Conservation (phyloP, 2,888 invertebrate species). For the Notodromas monacha region DNA sequence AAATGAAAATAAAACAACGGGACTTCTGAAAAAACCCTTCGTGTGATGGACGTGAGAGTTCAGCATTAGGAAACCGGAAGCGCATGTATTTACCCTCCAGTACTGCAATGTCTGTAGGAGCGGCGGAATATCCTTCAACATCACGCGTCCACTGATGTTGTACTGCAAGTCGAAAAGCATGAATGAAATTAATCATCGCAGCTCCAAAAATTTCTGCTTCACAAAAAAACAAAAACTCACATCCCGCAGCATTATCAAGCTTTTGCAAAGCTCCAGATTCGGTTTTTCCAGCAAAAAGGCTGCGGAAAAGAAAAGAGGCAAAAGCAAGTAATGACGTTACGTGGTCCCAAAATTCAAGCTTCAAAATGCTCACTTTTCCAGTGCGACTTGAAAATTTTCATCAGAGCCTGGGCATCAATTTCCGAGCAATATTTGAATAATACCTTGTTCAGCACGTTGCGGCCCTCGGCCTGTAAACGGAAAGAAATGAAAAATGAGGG, state of each 20-base stretch:
- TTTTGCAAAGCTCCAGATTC: constrained; percentile 28
- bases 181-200: neutral
- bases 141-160: constrained; percentile 27
- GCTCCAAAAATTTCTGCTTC: constrained; percentile 1
- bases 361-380: constrained; percentile 21
- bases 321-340: too few species aligned
- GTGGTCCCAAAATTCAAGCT: too few species aligned
- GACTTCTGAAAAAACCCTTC: too few species aligned
- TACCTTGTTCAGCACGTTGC: constrained; percentile 20
- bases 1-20: too few species aligned
- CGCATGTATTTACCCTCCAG: constrained; percentile 31
- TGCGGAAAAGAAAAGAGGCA: constrained; percentile 11
- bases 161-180: constrained; percentile 13
- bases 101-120: constrained; percentile 28
- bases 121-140: constrained; percentile 25
- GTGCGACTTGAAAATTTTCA: constrained; percentile 24
- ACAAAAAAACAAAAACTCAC: constrained; percentile 11
- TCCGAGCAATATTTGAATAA: constrained; percentile 24
- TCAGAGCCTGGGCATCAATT: constrained; percentile 25
- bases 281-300: constrained; percentile 25
- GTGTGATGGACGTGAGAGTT: too few species aligned
- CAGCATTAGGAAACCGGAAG: too few species aligned
- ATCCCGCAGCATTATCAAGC: constrained; percentile 31
- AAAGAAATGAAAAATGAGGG: neutral
- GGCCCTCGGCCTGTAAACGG: constrained; percentile 21